Conservation (phyloP, 2,888 invertebrate genomes). For the Alitta virens region DNA sequence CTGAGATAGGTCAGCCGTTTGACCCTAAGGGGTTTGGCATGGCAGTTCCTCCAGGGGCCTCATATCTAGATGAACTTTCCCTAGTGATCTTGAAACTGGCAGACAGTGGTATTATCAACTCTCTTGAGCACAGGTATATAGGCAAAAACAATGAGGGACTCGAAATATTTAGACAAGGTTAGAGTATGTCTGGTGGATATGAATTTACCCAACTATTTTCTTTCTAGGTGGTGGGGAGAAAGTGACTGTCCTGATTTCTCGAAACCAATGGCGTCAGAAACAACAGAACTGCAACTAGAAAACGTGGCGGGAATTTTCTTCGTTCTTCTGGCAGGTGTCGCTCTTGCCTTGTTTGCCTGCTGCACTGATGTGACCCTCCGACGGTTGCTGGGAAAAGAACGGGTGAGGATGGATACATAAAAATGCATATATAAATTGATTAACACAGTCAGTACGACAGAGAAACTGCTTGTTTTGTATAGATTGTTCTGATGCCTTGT, state of each 20-base stretch:
- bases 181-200: too few relatives aligned
- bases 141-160: too few relatives aligned
- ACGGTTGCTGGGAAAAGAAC: neutral
- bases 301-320: constrained; percentile 22
- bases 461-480: too few relatives aligned
- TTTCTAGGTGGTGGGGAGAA: constrained; percentile 45
- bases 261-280: constrained; percentile 29
- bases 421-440: too few relatives aligned
- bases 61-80: constrained; percentile 47
- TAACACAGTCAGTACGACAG: too few relatives aligned
- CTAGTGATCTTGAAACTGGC: constrained; percentile 47
- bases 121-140: constrained; percentile 46
- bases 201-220: too few relatives aligned
- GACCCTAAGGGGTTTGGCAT: constrained; percentile 53
- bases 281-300: constrained; percentile 18
- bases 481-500: too few relatives aligned
- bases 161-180: too few relatives aligned
- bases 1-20: constrained; percentile 51
- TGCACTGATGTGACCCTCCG: neutral
- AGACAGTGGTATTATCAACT: constrained; percentile 43
- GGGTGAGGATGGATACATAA: too few relatives aligned
- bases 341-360: constrained; percentile 1
- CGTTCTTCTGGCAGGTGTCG: constrained; percentile 12
- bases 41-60: constrained; percentile 50
- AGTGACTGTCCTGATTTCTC: constrained; percentile 40